Percentiles rank a stretch among this genome's conserved stretches.
Evolutionary conservation across 2,113 vertebrate genomes (phyloP).

Genomic region (Picathartes gymnocephalus): DNA sequence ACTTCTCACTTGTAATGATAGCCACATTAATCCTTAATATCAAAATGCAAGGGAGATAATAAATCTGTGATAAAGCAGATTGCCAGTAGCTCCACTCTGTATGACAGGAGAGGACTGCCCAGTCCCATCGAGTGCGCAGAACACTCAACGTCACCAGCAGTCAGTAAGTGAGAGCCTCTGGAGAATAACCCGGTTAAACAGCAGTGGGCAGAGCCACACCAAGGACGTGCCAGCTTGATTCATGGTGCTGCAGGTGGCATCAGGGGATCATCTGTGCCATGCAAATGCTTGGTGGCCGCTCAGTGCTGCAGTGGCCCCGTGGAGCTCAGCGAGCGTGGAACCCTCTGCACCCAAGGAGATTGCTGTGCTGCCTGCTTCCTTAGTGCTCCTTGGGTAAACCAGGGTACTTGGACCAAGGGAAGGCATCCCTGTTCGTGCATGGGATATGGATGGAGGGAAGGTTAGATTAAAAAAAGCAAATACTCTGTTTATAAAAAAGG

Average conservation of each 20-base stretch:
- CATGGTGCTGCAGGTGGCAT: background rate
- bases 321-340: fast-evolving
- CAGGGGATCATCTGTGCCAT: fast-evolving
- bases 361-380: fast-evolving
- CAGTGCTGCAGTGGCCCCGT: fast-evolving
- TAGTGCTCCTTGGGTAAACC: fast-evolving
- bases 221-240: background rate
- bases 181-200: background rate
- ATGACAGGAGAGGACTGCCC: background rate
- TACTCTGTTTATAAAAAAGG: background rate
- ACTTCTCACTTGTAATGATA: background rate
- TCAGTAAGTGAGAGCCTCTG: background rate
- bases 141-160: fast-evolving
- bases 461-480: background rate
- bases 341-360: fast-evolving
- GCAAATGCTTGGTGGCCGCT: fast-evolving
- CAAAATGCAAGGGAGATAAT: background rate
- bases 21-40: slow-evolving; percentile 14
- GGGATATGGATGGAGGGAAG: background rate
- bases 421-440: fast-evolving
- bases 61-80: background rate
- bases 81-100: background rate
- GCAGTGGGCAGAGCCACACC: background rate
- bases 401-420: background rate
- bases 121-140: background rate